Conservation (phyloP, 2,797 vertebrate species). For the Paratrypauchen microcephalus region DNA sequence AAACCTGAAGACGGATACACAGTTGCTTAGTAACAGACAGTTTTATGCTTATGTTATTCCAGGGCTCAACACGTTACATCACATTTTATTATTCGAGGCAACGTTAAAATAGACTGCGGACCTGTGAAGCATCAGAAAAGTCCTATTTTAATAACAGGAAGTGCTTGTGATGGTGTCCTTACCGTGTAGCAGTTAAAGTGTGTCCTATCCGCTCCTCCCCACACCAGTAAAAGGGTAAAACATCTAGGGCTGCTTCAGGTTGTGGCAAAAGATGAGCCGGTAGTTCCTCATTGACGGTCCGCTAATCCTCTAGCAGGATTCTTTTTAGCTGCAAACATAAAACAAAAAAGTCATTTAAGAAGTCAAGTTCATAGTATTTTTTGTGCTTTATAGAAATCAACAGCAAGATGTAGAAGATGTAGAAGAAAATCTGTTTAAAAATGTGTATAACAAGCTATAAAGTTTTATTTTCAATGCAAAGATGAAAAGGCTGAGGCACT, state of each 20-base stretch:
- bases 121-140: neutral
- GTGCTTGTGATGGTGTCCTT: slow-evolving; percentile 36
- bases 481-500: no score
- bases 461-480: no score
- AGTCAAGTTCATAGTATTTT: neutral
- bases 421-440: neutral
- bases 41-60: neutral
- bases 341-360: neutral
- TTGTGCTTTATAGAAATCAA: neutral
- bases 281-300: slow-evolving; percentile 99
- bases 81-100: neutral
- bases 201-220: slow-evolving; percentile 86
- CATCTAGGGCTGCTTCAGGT: slow-evolving; percentile 99
- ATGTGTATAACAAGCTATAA: no score
- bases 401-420: no score
- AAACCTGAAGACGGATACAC: neutral
- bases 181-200: slow-evolving; percentile 91
- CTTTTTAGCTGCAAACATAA: slow-evolving; percentile 76
- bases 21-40: slow-evolving; percentile 7
- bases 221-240: slow-evolving; percentile 88
- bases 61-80: neutral
- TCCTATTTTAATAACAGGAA: neutral
- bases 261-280: slow-evolving; percentile 99
- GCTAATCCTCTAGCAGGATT: slow-evolving; percentile 93
- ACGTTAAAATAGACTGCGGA: neutral